Base-by-base conservation (phyloP, 2,797 vertebrate genomes). In the Antrozous pallidus region DNA sequence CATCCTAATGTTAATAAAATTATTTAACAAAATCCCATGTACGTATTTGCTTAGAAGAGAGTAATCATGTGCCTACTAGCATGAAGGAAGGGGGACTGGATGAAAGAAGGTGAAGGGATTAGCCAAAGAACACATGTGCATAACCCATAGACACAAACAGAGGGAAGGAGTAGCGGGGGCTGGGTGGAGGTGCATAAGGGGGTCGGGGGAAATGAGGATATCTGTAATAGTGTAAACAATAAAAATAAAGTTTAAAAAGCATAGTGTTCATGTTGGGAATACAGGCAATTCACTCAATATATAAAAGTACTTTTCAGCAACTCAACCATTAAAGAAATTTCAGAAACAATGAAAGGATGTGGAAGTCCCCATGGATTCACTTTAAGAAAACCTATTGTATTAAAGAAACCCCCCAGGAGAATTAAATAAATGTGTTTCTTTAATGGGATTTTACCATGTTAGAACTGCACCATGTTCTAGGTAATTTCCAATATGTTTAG, bases 291-390 rank as follows among this genome's bases (percentile, higher is more conserved):
- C 70, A 24, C 79, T 95, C 69, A 82, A 40, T 75, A 70, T 36
- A 22, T 81, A 28, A 88, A 83, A 83, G 47, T 47, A 65, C 67
- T 94, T 95, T 93, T 83, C 24, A 20, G 47, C 70, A 94, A 49
- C 88, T 81, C 47, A 40, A 92, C 85, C 90, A 94, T 93, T 51
- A 96, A 54, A 94, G 79, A 94, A 92, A 94, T 89, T 96, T 54
- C 78, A 86, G 90, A 92, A 97, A 94, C 78, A 96, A 94, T 92
- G 20, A 92, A 93, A 91, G 65, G 38, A 94, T 77, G 96, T 77
- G 22, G 45, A 80, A 95, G 49, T 78, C 90, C 84, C 85, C 0
- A 3, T 47, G n/a, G 84, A 92, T 67, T 94, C 74, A 38, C 56
- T 69, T n/a, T 88, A 42, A 94, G 36, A 91, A 94, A 95, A 24